These are phyloP conservation scores for Caenorhabditis sp. DNA, from an alignment of 2,888 invertebrate species.

Conservation along the genomic window DNA sequence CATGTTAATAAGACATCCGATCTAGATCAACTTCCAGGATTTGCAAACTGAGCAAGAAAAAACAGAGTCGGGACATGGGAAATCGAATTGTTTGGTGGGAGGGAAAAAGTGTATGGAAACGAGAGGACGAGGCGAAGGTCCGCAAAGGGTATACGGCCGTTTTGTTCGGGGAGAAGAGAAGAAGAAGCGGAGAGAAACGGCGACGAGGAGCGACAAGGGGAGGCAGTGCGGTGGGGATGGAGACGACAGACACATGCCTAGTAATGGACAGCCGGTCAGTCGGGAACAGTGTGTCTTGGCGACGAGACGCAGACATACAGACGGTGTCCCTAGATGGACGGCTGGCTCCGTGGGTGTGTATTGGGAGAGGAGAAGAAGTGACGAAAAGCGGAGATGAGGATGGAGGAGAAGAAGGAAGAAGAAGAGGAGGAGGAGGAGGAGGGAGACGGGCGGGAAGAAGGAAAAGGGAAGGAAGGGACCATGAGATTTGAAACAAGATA, in stretches of 20 bases:
- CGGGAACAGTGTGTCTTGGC: neutral
- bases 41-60: no score
- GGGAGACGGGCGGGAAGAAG: neutral
- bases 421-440: neutral
- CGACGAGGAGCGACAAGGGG: constrained; percentile 1
- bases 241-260: constrained; percentile 30
- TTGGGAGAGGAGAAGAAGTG: constrained; percentile 48
- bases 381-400: constrained; percentile 22
- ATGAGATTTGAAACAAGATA: constrained; percentile 14
- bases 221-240: constrained; percentile 6
- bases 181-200: no score
- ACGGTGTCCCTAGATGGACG: constrained; percentile 47
- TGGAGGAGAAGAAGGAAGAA: neutral
- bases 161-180: constrained; percentile 37
- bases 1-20: no score
- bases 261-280: constrained; percentile 52
- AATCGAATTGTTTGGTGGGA: constrained; percentile 16
- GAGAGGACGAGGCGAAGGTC: constrained; percentile 15
- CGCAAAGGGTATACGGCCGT: constrained; percentile 50
- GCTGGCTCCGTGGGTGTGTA: constrained; percentile 20
- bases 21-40: no score
- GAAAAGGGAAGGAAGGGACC: neutral
- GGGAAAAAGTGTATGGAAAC: constrained; percentile 11
- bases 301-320: constrained; percentile 23
- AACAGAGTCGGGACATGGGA: neutral